Evolutionary conservation across 1,140 invertebrate species (phyloP), one percentile per base, ranked within the genome.

Genomic region (Pentalonia nigronervosa): DNA sequence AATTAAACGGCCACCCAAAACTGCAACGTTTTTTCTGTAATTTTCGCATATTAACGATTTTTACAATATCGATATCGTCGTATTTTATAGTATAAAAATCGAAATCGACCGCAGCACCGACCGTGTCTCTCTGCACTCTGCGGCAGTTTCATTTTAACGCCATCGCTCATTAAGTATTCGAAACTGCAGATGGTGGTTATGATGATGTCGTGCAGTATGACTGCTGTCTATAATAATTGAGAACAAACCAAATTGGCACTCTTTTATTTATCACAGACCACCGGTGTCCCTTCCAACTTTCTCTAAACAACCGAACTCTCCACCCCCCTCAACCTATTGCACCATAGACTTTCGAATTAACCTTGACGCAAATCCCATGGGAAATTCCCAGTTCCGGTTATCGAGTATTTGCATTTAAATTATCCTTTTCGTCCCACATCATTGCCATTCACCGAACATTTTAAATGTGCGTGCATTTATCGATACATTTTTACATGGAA

Each of bases 351-450:
- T 56, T 53, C 34, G 23, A 89, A 56, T 56, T 53, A n/a, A 89
- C 88, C n/a, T 53, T 34, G 48, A 89, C 30, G 48, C 41, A 36
- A 89, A 89, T 89, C 88, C 50, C 88, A 41, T 25, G 88, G 88
- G 88, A 89, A 89, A 56, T 89, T 53, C 34, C 23, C 50, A 89
- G 48, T 89, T 89, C 50, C 88, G 88, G 88, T 56, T 89, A 34
- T 89, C 34, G 34, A 89, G 88, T 89, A 56, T 89, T 89, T 89
- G 87, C 88, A 56, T 89, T 89, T 89, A 89, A 89, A 89, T 89
- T 56, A 89, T 89, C 34, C 34, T 89, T 89, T 89, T n/a, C 34
- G 4, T 53, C n/a, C 84, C 23, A 86, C 41, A 41, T 30, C 21
- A 36, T 89, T 48, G 53, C 23, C 34, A 23, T 48, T 17, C 34